Percentiles rank a stretch among this genome's conserved stretches.
Conservation (phyloP, 2,113 vertebrate genomes). For the Pristiophorus japonicus region DNA sequence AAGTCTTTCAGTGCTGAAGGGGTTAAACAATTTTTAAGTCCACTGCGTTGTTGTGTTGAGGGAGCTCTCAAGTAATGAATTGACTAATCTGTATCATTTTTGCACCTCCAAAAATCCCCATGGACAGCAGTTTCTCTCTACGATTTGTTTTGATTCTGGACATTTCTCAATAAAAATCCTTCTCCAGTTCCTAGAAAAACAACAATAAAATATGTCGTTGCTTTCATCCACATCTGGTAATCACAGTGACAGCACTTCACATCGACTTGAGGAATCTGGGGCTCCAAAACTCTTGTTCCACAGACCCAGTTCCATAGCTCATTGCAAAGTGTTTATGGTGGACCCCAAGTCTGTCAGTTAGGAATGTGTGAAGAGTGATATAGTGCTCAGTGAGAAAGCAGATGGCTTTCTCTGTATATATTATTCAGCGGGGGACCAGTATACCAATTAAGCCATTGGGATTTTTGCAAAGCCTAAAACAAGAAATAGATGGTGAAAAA, state of each 20-base stretch:
- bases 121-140: background rate
- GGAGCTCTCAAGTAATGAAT: constrained; percentile 20
- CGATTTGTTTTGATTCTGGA: constrained; percentile 36
- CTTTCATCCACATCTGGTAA: constrained; percentile 80
- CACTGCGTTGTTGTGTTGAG: background rate
- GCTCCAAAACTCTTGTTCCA: constrained; percentile 58
- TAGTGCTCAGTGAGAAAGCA: constrained; percentile 65
- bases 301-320: constrained; percentile 52
- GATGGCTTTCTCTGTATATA: constrained; percentile 53
- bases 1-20: background rate
- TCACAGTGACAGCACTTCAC: constrained; percentile 56
- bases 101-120: constrained; percentile 16
- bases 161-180: constrained; percentile 58
- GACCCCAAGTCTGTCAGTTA: constrained; percentile 53
- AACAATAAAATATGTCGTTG: constrained; percentile 72
- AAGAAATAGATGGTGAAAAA: constrained; percentile 21
- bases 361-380: constrained; percentile 49
- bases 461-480: background rate
- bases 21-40: background rate
- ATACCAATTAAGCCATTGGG: constrained; percentile 33
- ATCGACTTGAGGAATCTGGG: constrained; percentile 67
- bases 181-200: constrained; percentile 70
- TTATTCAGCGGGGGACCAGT: constrained; percentile 38
- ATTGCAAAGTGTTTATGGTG: constrained; percentile 59
- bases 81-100: constrained; percentile 26